phyloP scores from a whole-genome alignment of 2,113 vertebrate genomes.

The Cyanoliseus patagonus region DNA sequence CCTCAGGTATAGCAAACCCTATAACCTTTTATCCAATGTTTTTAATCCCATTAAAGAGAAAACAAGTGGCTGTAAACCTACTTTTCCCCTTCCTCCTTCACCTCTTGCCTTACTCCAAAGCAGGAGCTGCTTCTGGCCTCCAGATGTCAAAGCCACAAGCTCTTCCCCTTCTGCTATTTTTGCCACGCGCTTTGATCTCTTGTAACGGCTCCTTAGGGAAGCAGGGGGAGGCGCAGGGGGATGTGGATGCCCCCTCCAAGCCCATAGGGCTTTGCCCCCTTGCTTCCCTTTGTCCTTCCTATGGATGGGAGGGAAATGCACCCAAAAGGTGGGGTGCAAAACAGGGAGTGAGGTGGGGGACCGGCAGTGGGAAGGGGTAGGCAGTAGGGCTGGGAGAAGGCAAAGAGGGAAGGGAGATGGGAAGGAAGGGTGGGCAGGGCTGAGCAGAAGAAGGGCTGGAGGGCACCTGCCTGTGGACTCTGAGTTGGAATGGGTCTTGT shows the following conservation, averaged over 20 bases:
- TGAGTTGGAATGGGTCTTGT: background rate
- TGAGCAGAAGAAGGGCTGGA: background rate
- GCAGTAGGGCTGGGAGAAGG: background rate
- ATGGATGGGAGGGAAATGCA: background rate
- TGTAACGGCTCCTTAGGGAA: constrained; percentile 19
- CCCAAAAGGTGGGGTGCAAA: background rate
- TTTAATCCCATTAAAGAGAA: background rate
- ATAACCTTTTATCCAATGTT: background rate
- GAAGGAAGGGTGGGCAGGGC: background rate
- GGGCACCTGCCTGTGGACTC: background rate
- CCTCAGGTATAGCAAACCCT: background rate
- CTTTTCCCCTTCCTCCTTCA: background rate
- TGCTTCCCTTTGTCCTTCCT: background rate
- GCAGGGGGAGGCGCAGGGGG: background rate
- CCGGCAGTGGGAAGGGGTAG: too few species aligned
- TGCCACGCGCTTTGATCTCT: constrained; percentile 68
- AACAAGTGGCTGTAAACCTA: background rate
- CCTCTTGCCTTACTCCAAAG: background rate
- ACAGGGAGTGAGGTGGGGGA: background rate
- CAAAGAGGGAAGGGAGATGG: background rate
- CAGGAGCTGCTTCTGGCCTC: constrained; percentile 70
- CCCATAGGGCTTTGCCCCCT: fast-evolving
- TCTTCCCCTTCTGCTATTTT: constrained; percentile 68
- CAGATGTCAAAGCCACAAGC: constrained; percentile 72
- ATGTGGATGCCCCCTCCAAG: background rate